Base-by-base conservation (phyloP, 2,888 invertebrate species). In the Acronicta psi region DNA sequence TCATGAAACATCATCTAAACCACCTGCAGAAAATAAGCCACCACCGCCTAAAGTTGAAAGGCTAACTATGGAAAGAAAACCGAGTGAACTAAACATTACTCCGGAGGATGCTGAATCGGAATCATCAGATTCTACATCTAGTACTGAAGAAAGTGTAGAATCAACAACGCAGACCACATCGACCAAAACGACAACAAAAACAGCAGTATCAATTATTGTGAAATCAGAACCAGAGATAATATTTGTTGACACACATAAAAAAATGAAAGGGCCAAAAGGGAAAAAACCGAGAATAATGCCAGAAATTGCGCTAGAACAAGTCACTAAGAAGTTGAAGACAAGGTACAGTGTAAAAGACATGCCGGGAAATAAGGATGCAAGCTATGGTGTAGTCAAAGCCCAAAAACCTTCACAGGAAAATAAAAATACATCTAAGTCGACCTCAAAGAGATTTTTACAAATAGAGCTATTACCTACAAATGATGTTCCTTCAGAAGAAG, bases 241-340 rank as follows among this genome's bases (percentile, higher is more conserved):
- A 49, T 73, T 77, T 8, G 20, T 71, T 6, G 59, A 77, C 16
- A 69, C 61, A 10, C 69, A 69, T 43, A 61, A 72, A 25, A 63
- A 56, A 41, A 17, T 14, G 3, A 55, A 45, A 23, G 47, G 49
- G 37, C 11, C 25, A 61, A 18, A 59, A n/a, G n/a, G n/a, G 17
- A 45, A 49, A 17, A 44, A 55, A 38, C 34, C 41, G 23, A 51
- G 5, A 14, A 50, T 43, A 13, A 44, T 47, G 42, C 18, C 62
- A 40, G 52, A 70, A 61, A 14, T 18, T 9, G n/a, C 9, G 8
- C 13, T 31, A 13, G 20, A 51, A 0, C 11, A 10, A 0, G 7
- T 8, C 3, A 8, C 37, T 7, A 46, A 50, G 0, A 59, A 50
- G 42, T 11, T 55, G 6, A 74, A 75, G 50, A 65, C 47, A 1